Evolutionary conservation across 2,888 invertebrate species (phyloP), one percentile per base, ranked within the genome.

Genomic region (Lamellibrachia satsuma): DNA sequence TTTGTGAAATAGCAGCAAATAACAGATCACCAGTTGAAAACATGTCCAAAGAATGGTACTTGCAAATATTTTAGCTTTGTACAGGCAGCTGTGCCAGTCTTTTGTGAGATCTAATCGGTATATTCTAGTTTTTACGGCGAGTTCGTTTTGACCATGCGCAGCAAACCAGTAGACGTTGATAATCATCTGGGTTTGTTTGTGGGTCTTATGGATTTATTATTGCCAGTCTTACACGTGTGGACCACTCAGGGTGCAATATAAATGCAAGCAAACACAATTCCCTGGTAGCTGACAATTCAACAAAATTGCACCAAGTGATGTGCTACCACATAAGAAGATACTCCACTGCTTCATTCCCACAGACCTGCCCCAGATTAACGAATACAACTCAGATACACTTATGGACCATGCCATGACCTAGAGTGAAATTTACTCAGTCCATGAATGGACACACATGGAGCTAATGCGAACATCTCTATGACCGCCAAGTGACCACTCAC

Each of bases 381-480:
- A 22, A n/a, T 22, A 75, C 75, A 75, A 75, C n/a, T 75, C 22
- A 6, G 75, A 15, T n/a, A 22, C 75, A 75, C 75, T 75, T 75
- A 22, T 15, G 57, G 11, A 57, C 39, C 39, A 39, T 39, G 39
- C 39, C 39, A 39, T 39, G 39, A 39, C 75, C 22, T 6, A 75
- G n/a, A 75, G 75, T 75, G 75, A 75, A 75, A 75, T n/a, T 75
- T 75, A 75, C 39, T 75, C 75, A 75, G 75, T 75, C 15, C 75
- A 75, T 75, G 75, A 75, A 75, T 75, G 75, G 75, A 75, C n/a
- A 22, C 8, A 22, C 75, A 3, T 15, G 15, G 75, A 15, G 22
- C 22, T 75, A 75, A 75, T 75, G 75, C 22, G 75, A 15, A 75
- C 75, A 75, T n/a, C n/a, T 75, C 75, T 22, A 75, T 75, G 15